Evolutionary conservation across 2,888 invertebrate genomes (phyloP).

Genomic region (Automeris io): DNA sequence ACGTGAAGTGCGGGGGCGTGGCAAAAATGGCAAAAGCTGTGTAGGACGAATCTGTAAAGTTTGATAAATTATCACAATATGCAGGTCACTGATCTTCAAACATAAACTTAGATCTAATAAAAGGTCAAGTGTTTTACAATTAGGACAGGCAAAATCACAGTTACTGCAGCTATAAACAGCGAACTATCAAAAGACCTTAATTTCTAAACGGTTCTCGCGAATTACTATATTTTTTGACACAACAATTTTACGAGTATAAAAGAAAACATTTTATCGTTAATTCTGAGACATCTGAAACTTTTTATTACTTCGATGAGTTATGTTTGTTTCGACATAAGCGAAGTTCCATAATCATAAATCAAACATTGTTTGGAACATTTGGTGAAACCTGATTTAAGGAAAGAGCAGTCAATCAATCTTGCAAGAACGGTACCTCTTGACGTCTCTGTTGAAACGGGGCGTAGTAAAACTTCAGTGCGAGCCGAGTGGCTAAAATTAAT

Average conservation of each 20-base stretch:
- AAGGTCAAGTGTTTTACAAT: no score
- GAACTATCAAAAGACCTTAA: no score
- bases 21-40: no score
- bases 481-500: not conserved
- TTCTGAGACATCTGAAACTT: slow-evolving; percentile 4
- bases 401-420: not conserved
- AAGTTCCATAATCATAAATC: slow-evolving; percentile 4
- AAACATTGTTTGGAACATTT: slow-evolving; percentile 5
- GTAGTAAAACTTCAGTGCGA: slow-evolving; percentile 1
- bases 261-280: not conserved
- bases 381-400: slow-evolving; percentile 1
- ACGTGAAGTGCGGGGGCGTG: no score
- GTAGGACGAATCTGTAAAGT: no score
- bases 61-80: no score
- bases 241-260: not conserved
- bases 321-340: slow-evolving; percentile 2
- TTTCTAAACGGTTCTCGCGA: no score
- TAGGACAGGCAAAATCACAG: no score
- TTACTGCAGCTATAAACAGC: no score
- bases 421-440: not conserved
- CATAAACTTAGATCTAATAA: no score
- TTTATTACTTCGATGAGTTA: slow-evolving; percentile 5
- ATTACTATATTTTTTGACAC: not conserved
- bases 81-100: no score
- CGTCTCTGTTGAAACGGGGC: not conserved